Conservation (phyloP, 2,888 invertebrate genomes). For the Diaphora mendica region DNA sequence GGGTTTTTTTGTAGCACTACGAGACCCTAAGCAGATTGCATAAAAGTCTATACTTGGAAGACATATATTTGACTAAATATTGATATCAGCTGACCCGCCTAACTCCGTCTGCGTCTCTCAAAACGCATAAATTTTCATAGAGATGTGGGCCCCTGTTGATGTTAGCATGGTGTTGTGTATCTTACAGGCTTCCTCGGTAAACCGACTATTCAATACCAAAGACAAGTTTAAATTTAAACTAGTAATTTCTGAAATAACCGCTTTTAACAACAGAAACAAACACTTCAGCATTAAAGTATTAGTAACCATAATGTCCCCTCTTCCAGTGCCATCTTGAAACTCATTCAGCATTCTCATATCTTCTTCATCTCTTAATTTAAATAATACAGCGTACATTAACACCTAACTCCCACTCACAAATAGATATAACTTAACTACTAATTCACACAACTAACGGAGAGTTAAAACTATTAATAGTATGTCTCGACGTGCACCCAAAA, state of each 20-base stretch:
- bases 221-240: too few species aligned
- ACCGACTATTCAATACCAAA: too few species aligned
- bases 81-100: too few species aligned
- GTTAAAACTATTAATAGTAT: slow-evolving; percentile 40
- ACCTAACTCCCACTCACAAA: slow-evolving; percentile 6
- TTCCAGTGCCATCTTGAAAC: not conserved
- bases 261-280: not conserved
- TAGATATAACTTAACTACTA: slow-evolving; percentile 3
- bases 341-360: not conserved
- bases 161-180: too few species aligned
- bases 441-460: slow-evolving; percentile 13
- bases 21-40: too few species aligned
- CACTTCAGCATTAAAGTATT: not conserved
- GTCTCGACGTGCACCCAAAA: slow-evolving; percentile 43
- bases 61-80: too few species aligned
- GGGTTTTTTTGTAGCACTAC: too few species aligned
- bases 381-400: not conserved
- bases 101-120: not conserved
- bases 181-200: too few species aligned
- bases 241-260: too few species aligned
- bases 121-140: too few species aligned
- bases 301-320: not conserved
- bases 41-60: too few species aligned
- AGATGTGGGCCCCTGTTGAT: too few species aligned
- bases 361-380: not conserved